These are phyloP conservation scores for Pseudeuparius sepicola DNA, from an alignment of 2,888 invertebrate species.

Conservation along the genomic window DNA sequence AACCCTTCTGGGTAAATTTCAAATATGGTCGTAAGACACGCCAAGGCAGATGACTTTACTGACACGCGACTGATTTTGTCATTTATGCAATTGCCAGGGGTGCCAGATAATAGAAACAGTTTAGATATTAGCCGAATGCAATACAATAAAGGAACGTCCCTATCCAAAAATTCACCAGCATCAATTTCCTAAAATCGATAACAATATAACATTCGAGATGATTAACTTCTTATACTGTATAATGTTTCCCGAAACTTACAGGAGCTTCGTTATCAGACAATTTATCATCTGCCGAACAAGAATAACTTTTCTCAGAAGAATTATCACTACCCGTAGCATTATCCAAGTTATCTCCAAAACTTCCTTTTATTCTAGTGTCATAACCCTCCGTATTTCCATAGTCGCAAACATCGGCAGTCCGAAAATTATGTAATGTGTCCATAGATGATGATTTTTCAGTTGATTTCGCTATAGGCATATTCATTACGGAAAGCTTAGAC, in stretches of 20 bases:
- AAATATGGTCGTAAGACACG: slow-evolving; percentile 67
- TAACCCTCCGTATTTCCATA: slow-evolving; percentile 2
- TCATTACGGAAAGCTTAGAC: slow-evolving; percentile 35
- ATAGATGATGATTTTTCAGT: slow-evolving; percentile 25
- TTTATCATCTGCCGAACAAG: slow-evolving; percentile 16
- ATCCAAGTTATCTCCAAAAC: slow-evolving; percentile 31
- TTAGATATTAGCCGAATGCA: slow-evolving; percentile 63
- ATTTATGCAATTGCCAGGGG: slow-evolving; percentile 45
- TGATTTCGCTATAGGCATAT: slow-evolving; percentile 15
- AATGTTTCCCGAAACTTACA: no score
- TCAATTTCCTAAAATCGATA: slow-evolving; percentile 44
- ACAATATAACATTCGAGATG: no score
- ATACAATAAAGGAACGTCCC: slow-evolving; percentile 56
- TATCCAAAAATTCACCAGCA: slow-evolving; percentile 56
- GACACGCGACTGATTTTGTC: slow-evolving; percentile 78
- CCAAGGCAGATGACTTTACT: slow-evolving; percentile 77
- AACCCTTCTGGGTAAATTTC: slow-evolving; percentile 65
- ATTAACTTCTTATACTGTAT: no score
- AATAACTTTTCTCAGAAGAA: slow-evolving; percentile 35
- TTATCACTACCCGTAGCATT: slow-evolving; percentile 31
- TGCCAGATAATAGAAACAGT: slow-evolving; percentile 62
- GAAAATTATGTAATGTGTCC: slow-evolving; percentile 15
- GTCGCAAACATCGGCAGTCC: slow-evolving; percentile 9
- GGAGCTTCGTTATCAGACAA: slow-evolving; percentile 9
- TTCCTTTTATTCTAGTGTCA: slow-evolving; percentile 11